Evolutionary conservation across 2,888 invertebrate genomes (phyloP), one percentile per base, ranked within the genome.

Genomic region (Exephanes ischioxanthus): DNA sequence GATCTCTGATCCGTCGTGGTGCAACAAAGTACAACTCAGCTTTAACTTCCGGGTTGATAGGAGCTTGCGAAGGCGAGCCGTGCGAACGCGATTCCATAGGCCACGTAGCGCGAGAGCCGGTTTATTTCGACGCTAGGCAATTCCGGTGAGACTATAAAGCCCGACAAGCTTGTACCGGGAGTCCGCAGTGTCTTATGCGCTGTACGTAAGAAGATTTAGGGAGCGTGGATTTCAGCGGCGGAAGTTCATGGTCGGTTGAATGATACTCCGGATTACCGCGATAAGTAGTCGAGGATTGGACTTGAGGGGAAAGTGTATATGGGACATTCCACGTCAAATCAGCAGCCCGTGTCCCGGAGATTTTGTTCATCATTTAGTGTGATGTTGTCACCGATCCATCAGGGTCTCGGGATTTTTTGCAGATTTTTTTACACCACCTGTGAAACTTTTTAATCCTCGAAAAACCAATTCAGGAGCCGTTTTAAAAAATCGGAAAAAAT

Each of bases 81-180:
- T 45, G 22, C 41, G 30, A 58, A 45, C 55, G 58, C 16, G 26
- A 58, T 78, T 78, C 55, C 53, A 53, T 41, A 37, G 19, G 19
- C 5, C 19, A 33, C 48, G 63, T 30, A 4, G 55, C 55, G 58
- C 4, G 19, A 14, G 33, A 58, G 68, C 16, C 5, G 26, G 53
- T 66, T 66, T 77, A 67, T 53, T 63, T 51, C 19, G n/a, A 67
- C 41, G 61, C 41, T 66, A 55, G 45, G 63, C 16, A 37, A 66
- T 41, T 63, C 22, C 66, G 26, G 22, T 26, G 51, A 45, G 55
- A 63, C 45, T 71, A 66, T 82, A 82, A 82, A 82, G 41, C 77
- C 63, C 58, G 63, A 33, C 33, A 53, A 77, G 53, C 71, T 11
- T 58, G 55, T 66, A 55, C 48, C 41, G 41, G 76, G 63, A 11